A percentile compares a stretch with the other conserved stretches of the same genome.
phyloP scores from a whole-genome alignment of 2,797 vertebrate species.

The Micrastur ruficollis region DNA sequence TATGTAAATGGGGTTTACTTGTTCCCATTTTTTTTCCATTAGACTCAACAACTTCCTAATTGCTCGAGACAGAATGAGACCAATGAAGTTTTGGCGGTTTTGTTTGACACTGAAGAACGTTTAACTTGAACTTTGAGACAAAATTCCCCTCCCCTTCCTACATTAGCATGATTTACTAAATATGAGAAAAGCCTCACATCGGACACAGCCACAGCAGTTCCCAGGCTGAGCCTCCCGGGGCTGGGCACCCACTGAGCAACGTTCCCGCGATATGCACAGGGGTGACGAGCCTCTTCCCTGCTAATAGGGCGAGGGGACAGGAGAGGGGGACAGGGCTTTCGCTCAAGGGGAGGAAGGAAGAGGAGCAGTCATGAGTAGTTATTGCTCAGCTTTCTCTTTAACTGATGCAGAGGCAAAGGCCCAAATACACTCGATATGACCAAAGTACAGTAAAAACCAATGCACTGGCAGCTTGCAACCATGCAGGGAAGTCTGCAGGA shows the following conservation, averaged over 20 bases:
- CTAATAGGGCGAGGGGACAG: neutral
- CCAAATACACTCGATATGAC: rapidly evolving
- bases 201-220: neutral
- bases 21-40: neutral
- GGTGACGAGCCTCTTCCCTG: neutral
- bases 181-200: neutral
- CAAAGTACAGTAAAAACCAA: neutral
- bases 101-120: neutral
- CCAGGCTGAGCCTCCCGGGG: neutral
- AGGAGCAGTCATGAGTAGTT: neutral
- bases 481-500: neutral
- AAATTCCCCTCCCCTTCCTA: neutral
- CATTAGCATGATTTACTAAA: neutral
- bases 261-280: neutral
- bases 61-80: neutral
- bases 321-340: neutral
- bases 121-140: neutral
- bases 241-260: neutral
- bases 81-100: neutral
- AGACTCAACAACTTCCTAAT: neutral
- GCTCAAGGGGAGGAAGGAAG: neutral
- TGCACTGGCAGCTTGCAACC: neutral
- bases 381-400: neutral
- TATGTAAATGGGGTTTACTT: neutral
- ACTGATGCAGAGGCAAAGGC: neutral